phyloP scores from a whole-genome alignment of 2,113 vertebrate species.

The Larimichthys polyactis region DNA sequence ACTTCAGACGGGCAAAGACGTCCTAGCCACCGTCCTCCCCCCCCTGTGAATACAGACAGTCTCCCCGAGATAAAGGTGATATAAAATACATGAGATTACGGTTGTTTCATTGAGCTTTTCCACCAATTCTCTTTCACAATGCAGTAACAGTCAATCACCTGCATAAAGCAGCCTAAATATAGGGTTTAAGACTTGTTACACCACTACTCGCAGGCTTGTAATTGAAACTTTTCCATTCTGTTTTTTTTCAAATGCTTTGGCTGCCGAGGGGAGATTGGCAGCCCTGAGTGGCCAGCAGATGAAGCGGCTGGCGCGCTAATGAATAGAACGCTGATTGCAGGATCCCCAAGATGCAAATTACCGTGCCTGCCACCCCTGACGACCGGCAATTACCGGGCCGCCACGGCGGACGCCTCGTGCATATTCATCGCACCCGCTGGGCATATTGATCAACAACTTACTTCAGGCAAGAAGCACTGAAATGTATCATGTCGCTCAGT shows the following conservation, averaged over 20 bases:
- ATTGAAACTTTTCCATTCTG: conserved; percentile 92
- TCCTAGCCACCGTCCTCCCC: conserved; percentile 7
- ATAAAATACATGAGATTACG: conserved; percentile 82
- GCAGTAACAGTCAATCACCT: conserved; percentile 84
- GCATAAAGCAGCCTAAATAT: conserved; percentile 84
- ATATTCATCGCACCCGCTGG: conserved; percentile 98
- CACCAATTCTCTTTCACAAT: conserved; percentile 75
- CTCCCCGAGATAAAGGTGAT: conserved; percentile 78
- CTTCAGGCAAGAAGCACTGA: conserved; percentile 66
- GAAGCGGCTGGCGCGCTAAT: conserved; percentile 99
- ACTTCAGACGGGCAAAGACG: conserved; percentile 67
- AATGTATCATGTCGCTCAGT: conserved; percentile 63
- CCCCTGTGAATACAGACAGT: conserved; percentile 50
- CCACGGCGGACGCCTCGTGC: conserved; percentile 88
- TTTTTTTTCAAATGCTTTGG: conserved; percentile 80
- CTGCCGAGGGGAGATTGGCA: conserved; percentile 96
- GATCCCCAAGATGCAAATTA: conserved; percentile 99
- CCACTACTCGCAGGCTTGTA: conserved; percentile 83
- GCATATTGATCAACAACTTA: conserved; percentile 97
- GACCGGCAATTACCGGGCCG: conserved; percentile 98
- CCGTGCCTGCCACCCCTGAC: conserved; percentile 94
- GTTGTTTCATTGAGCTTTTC: conserved; percentile 81
- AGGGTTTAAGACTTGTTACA: conserved; percentile 86
- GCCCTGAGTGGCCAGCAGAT: conserved; percentile 96
- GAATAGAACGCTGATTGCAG: conserved; percentile 99